Conservation (phyloP, 2,888 invertebrate species). For the Lingula anatina region DNA sequence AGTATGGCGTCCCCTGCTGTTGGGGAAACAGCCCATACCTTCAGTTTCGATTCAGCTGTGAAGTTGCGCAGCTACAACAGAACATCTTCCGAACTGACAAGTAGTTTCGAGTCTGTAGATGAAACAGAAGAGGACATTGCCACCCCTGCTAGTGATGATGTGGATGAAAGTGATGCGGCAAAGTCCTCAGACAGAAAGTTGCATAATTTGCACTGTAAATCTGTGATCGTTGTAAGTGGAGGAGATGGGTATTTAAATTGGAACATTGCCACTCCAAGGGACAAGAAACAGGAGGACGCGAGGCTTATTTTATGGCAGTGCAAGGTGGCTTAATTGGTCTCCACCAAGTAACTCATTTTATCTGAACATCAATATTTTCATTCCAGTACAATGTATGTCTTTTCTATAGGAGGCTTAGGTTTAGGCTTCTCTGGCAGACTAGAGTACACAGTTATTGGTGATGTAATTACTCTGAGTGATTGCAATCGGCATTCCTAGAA, state of each 20-base stretch:
- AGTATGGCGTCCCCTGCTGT: neutral
- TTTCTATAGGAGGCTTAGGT: too few species aligned
- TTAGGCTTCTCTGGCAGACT: too few species aligned
- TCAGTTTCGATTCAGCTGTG: neutral
- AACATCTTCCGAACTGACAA: neutral
- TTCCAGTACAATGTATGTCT: too few species aligned
- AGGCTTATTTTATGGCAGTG: constrained; percentile 17
- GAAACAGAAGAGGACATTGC: too few species aligned
- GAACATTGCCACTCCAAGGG: constrained; percentile 10
- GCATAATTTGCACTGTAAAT: constrained; percentile 14
- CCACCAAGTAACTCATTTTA: neutral
- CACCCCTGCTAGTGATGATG: neutral
- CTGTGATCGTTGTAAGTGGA: constrained; percentile 39
- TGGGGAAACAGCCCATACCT: neutral
- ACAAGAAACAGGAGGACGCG: constrained; percentile 12
- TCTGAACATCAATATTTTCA: too few species aligned
- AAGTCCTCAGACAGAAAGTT: neutral
- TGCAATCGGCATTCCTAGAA: too few species aligned
- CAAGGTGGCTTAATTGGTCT: neutral
- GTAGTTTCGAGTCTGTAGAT: too few species aligned
- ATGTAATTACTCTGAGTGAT: too few species aligned
- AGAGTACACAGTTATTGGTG: too few species aligned
- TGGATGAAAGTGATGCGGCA: neutral
- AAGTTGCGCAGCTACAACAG: neutral
- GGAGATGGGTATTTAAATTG: constrained; percentile 45